Evolutionary conservation across 2,888 invertebrate genomes (phyloP).

Genomic region (Trissolcus brochymenae): DNA sequence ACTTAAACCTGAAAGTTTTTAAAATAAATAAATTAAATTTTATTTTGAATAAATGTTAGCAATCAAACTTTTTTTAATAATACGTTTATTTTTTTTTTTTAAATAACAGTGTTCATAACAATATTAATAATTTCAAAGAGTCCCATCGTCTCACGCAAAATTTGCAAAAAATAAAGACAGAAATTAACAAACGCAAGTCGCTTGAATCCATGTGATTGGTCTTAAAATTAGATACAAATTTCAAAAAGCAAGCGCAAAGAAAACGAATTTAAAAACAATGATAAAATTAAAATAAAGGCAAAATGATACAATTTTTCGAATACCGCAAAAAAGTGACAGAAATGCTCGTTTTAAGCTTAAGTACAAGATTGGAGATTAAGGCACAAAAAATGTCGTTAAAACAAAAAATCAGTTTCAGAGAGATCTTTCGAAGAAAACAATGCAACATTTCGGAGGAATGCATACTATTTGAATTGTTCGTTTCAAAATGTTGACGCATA

Average conservation of each 20-base stretch:
- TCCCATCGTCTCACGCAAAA: slow-evolving; percentile 11
- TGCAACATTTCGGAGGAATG: neutral
- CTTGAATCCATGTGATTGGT: slow-evolving; percentile 7
- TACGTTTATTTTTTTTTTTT: slow-evolving; percentile 33
- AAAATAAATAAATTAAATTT: neutral
- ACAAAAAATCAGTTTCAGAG: slow-evolving; percentile 8
- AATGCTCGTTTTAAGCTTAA: neutral
- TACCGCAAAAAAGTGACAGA: neutral
- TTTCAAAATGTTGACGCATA: neutral
- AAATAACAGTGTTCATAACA: slow-evolving; percentile 39
- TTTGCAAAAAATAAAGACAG: neutral
- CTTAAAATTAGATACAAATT: slow-evolving; percentile 8
- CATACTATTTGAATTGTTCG: neutral
- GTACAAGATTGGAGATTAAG: slow-evolving; percentile 24
- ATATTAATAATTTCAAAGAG: slow-evolving; percentile 30
- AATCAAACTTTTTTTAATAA: slow-evolving; percentile 26
- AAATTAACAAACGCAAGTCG: neutral
- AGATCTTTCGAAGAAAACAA: slow-evolving; percentile 3
- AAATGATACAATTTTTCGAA: neutral
- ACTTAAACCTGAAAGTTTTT: neutral
- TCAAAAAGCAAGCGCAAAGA: neutral
- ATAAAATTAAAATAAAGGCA: neutral
- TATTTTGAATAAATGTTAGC: neutral
- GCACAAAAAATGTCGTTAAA: slow-evolving; percentile 19
- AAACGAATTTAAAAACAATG: neutral